Base-by-base conservation (phyloP, 1,140 invertebrate species). In the Leptinotarsa undecemlineata region DNA sequence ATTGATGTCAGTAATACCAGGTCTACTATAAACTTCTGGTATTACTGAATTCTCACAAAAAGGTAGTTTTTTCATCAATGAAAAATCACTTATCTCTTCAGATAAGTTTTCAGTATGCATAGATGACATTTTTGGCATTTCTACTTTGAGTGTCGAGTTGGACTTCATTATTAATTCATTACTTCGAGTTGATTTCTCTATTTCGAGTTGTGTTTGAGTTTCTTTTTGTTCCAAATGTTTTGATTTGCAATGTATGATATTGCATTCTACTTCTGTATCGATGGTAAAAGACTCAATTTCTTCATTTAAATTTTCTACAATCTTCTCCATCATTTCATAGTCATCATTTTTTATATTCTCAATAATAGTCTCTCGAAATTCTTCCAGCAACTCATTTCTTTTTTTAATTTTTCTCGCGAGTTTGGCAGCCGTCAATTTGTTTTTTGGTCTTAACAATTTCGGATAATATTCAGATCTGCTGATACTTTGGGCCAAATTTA, bases 1-100 rank as follows among this genome's bases (percentile, higher is more conserved):
- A 64, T 81, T 76, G 26, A 82, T 42, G 71, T 82, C 71, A 1
- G 74, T 74, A n/a, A 76, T 68, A 13, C 76, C 79, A 60, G 69
- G 71, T 61, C 74, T 77, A 51, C 75, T 63, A 26, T 78, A 77
- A 3, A 82, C 76, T 23, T 80, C 78, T 4, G 74, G 70, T 26
- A 71, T 72, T 33, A 76, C 15, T 57, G 68, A 48, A 33, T n/a
- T 69, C 6, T 51, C 68, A 19, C 68, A 17, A 57, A n/a, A 19
- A 57, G 51, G 51, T 57, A 57, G 4, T 57, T 57, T 19, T 57
- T 57, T 57, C 51, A 57, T 15, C 15, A 19, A 17, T 57, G 51
- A 19, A 17, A 57, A 5, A 6, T 57, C 51, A 57, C 4, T 17
- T 4, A 17, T 57, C 15, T 57, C 51, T 1, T 57, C 51, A 57